Evolutionary conservation across 1,140 invertebrate species (phyloP).

Genomic region (Spodoptera frugiperda): DNA sequence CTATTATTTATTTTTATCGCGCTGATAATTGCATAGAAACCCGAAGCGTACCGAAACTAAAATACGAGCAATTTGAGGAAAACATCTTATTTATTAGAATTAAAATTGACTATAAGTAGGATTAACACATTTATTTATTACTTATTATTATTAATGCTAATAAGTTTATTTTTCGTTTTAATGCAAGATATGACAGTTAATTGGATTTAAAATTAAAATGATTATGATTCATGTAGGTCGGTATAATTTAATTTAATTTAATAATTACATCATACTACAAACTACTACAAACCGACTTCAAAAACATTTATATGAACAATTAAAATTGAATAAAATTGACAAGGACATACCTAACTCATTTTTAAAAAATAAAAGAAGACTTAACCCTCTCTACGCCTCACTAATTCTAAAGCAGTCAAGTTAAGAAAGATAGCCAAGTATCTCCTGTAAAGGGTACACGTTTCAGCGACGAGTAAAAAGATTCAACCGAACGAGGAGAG

Average conservation of each 20-base stretch:
- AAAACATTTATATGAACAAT: too few relatives aligned
- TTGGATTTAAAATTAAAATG: constrained; percentile 12
- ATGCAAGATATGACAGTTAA: not conserved
- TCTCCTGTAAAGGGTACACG: constrained; percentile 85
- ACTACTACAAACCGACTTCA: too few relatives aligned
- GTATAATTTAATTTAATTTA: too few relatives aligned
- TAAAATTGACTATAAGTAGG: constrained; percentile 8
- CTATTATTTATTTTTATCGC: too few relatives aligned
- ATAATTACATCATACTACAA: too few relatives aligned
- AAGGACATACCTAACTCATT: too few relatives aligned
- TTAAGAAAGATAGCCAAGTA: constrained; percentile 83
- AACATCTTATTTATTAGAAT: constrained; percentile 19
- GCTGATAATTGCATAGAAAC: not conserved
- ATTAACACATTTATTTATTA: not conserved
- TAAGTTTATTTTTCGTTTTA: not conserved
- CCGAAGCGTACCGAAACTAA: not conserved
- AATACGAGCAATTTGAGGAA: constrained; percentile 37
- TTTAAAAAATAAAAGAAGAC: constrained; percentile 30
- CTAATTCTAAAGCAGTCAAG: constrained; percentile 71
- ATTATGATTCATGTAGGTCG: constrained; percentile 9
- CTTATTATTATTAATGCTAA: too few relatives aligned
- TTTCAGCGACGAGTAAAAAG: constrained; percentile 76
- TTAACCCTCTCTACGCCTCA: constrained; percentile 60
- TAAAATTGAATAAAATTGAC: too few relatives aligned
- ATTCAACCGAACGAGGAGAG: constrained; percentile 67